Evolutionary conservation across 2,113 vertebrate species (phyloP).

Genomic region (Pangasianodon hypophthalmus): DNA sequence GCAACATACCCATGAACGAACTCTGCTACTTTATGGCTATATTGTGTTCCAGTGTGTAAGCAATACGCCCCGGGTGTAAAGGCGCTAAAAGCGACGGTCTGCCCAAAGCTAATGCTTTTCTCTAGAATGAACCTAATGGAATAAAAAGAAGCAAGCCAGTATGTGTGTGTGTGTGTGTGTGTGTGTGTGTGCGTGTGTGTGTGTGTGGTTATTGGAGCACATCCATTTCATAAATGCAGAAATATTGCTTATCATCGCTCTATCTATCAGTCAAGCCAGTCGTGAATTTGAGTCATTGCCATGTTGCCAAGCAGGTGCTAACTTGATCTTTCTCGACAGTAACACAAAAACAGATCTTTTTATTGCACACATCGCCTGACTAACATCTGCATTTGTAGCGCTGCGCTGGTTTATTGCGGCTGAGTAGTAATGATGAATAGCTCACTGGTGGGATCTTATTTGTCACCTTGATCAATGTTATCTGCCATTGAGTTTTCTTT

Average conservation of each 20-base stretch:
- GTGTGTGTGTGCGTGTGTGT: neutral
- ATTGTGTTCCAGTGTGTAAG: slow-evolving; percentile 62
- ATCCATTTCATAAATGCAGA: slow-evolving; percentile 29
- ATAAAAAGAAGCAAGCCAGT: slow-evolving; percentile 61
- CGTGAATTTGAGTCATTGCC: neutral
- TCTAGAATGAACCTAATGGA: slow-evolving; percentile 61
- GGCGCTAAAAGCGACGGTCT: slow-evolving; percentile 65
- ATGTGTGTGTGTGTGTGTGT: slow-evolving; percentile 41
- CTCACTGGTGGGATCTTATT: slow-evolving; percentile 57
- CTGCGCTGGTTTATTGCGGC: slow-evolving; percentile 50
- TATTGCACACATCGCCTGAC: slow-evolving; percentile 22
- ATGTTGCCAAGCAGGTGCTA: slow-evolving; percentile 36
- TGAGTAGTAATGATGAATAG: slow-evolving; percentile 62
- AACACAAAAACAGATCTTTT: slow-evolving; percentile 35
- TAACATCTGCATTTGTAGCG: slow-evolving; percentile 44
- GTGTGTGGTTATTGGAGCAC: neutral
- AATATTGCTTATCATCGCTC: slow-evolving; percentile 28
- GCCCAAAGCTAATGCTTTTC: slow-evolving; percentile 52
- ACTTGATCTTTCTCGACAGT: slow-evolving; percentile 18
- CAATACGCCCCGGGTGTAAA: slow-evolving; percentile 65
- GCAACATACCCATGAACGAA: slow-evolving; percentile 57
- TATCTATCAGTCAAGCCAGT: slow-evolving; percentile 23
- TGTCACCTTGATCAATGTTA: slow-evolving; percentile 71
- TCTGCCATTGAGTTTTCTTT: slow-evolving; percentile 52
- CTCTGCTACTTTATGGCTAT: slow-evolving; percentile 50